Base-by-base conservation (phyloP, 2,888 invertebrate species). In the Chymomyza fuscimana region DNA sequence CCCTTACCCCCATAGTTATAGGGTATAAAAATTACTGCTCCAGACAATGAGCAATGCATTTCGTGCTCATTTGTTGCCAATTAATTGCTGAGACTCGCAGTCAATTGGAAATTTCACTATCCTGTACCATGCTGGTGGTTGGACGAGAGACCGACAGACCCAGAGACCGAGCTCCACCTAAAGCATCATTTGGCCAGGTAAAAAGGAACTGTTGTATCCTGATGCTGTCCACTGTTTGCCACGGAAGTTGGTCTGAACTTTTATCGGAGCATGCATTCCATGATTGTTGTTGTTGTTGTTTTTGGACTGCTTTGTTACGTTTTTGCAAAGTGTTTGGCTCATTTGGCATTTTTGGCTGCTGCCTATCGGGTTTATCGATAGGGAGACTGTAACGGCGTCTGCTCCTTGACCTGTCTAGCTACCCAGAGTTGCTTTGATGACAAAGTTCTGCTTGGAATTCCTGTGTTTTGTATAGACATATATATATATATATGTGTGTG, bases 51-150 rank as follows among this genome's bases (percentile, higher is more conserved):
- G 60, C 46, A 58, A 67, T 68, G 68, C 72, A 74, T 74, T 78
- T 76, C 78, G 78, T 81, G 81, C 82, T 87, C 87, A 86, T 86
- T 86, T 87, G 86, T 87, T 86, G 86, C 84, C 87, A 86, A 86
- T 86, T 86, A 86, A 86, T 87, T 87, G 86, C 75, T 76, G 86
- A 81, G 74, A 81, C 85, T 80, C 87, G 86, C 83, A 86, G 86
- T 86, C 85, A 82, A 86, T 86, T 86, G 85, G 83, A 86, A 87
- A 86, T 80, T 87, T 81, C 71, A 69, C 63, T 12, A 25, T 9
- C n/a, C 9, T 29, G 10, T 10, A 16, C 50, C 40, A 50, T 19
- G n/a, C 16, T 10, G n/a, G 19, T 12, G 74, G 63, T 65, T 73
- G 70, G 58, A 65, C 76, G 69, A 46, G 40, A 46, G 40, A 46